A percentile compares a stretch with the other conserved stretches of the same genome.
Conservation (phyloP, 2,888 invertebrate genomes). For the Autographa gamma region DNA sequence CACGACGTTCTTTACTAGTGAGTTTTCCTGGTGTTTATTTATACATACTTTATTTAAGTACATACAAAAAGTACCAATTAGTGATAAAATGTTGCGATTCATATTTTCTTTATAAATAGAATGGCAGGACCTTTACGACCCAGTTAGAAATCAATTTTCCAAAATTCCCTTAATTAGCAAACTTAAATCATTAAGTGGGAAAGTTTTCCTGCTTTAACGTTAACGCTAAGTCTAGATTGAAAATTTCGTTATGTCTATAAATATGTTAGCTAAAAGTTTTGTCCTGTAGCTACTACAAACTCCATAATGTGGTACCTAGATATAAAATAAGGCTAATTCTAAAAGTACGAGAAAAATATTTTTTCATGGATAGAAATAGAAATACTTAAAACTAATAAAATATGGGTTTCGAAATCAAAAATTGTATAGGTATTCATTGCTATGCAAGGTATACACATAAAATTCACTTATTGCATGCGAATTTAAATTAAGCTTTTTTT, state of each 20-base stretch:
- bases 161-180: background rate
- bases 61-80: background rate
- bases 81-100: background rate
- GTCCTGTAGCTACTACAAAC: background rate
- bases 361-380: background rate
- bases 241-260: background rate
- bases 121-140: background rate
- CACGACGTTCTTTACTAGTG: constrained; percentile 9
- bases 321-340: background rate
- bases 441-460: too few relatives aligned
- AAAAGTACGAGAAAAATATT: background rate
- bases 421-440: too few relatives aligned
- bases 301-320: background rate
- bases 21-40: background rate
- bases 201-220: background rate
- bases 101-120: background rate
- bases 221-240: background rate
- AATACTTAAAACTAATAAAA: too few relatives aligned
- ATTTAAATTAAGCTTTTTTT: too few relatives aligned
- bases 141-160: background rate
- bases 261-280: background rate
- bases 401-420: too few relatives aligned
- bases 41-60: background rate
- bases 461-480: too few relatives aligned
- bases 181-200: constrained; percentile 1